These are phyloP conservation scores for Acanthochromis polyacanthus DNA, from an alignment of 2,113 vertebrate genomes.

Conservation along the genomic window DNA sequence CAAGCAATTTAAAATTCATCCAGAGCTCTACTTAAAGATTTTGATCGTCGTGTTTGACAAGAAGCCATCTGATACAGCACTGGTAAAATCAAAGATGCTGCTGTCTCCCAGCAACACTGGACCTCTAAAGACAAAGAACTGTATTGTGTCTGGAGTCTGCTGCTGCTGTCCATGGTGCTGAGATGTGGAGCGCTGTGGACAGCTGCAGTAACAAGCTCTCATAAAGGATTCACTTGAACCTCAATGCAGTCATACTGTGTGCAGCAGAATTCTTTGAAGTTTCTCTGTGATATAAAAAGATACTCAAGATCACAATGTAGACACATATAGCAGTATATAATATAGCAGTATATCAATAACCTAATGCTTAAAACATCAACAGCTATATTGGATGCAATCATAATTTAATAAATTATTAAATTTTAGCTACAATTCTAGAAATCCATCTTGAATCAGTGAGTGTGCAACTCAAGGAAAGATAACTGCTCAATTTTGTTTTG, in stretches of 20 bases:
- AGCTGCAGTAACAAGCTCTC: conserved; percentile 15
- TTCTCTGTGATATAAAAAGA: background rate
- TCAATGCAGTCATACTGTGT: background rate
- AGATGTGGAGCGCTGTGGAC: background rate
- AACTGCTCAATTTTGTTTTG: background rate
- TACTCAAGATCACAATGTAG: background rate
- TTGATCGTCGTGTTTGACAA: conserved; percentile 2
- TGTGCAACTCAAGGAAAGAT: background rate
- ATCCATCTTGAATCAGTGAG: background rate
- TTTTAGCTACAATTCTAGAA: conserved; percentile 2
- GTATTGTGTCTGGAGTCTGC: conserved; percentile 26
- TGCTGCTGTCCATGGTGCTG: conserved; percentile 18
- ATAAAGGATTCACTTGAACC: background rate
- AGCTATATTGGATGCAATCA: too few relatives aligned
- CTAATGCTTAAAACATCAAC: too few relatives aligned
- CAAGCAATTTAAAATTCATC: background rate
- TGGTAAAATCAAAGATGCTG: background rate
- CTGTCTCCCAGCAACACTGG: conserved; percentile 65
- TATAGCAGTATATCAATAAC: too few relatives aligned
- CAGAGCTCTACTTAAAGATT: background rate
- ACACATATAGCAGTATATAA: too few relatives aligned
- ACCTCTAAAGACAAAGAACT: conserved; percentile 19
- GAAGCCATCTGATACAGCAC: background rate
- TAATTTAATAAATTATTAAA: too few relatives aligned
- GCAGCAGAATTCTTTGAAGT: background rate